phyloP scores from a whole-genome alignment of 2,797 vertebrate genomes.

The Onychomys arenicola region DNA sequence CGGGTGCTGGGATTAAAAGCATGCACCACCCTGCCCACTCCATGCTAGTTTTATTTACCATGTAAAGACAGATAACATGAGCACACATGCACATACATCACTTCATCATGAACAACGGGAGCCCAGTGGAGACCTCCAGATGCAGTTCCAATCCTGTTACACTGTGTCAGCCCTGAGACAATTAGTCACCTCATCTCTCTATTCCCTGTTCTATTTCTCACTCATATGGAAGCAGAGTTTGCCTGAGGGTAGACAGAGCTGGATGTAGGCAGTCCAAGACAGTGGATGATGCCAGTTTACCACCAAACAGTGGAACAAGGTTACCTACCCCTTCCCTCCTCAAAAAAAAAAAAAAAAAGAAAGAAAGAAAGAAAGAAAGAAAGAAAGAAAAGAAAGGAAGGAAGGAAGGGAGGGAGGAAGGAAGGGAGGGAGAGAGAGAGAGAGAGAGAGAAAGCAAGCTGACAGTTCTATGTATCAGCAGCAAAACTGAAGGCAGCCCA shows the following conservation, averaged over 20 bases:
- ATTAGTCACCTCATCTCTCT: background rate
- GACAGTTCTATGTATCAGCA: background rate
- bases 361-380: accelerated
- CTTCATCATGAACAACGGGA: background rate
- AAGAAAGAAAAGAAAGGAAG: accelerated
- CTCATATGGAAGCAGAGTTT: background rate
- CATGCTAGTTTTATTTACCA: background rate
- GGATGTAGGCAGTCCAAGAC: too few relatives aligned
- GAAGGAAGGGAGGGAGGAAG: too few relatives aligned
- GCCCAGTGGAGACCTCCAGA: background rate
- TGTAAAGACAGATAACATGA: background rate
- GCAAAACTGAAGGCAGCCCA: background rate
- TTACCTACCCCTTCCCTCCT: background rate
- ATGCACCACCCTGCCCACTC: background rate
- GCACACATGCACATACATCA: too few relatives aligned
- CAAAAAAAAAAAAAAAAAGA: background rate
- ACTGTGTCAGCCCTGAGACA: background rate
- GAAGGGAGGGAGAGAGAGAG: too few relatives aligned
- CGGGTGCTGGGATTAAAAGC: background rate
- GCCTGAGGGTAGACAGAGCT: background rate
- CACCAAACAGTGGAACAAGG: background rate
- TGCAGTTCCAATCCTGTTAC: background rate
- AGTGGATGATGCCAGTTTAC: background rate
- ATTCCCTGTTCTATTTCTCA: background rate
- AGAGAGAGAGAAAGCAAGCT: too few relatives aligned